These are phyloP conservation scores for Rhinatrema bivittatum DNA, from an alignment of 2,797 vertebrate genomes.

Conservation along the genomic window DNA sequence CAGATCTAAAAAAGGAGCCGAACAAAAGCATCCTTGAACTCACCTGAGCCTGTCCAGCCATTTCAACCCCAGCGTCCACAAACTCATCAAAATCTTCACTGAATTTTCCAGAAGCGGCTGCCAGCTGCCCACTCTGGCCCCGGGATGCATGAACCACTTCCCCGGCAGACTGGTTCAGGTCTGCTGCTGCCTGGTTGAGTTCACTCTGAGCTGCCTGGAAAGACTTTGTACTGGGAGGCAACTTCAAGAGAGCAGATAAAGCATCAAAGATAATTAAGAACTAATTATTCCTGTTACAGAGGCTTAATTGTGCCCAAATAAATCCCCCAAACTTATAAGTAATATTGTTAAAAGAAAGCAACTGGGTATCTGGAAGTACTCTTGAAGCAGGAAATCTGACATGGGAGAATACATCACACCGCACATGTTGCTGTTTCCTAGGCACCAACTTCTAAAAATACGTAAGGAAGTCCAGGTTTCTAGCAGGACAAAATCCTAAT, in stretches of 20 bases:
- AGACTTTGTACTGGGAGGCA: conserved; percentile 86
- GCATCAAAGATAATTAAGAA: not conserved
- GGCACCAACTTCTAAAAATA: no score
- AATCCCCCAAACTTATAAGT: not conserved
- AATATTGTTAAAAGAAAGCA: not conserved
- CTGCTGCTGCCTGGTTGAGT: conserved; percentile 91
- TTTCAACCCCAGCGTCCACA: conserved; percentile 94
- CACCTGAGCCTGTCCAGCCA: conserved; percentile 96
- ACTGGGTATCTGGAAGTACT: no score
- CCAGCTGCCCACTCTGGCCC: conserved; percentile 85
- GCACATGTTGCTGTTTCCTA: no score
- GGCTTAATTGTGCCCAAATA: no score
- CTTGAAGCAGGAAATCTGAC: no score
- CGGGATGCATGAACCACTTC: conserved; percentile 93
- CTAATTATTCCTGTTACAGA: no score
- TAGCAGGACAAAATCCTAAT: no score
- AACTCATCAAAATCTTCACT: conserved; percentile 97
- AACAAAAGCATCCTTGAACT: no score
- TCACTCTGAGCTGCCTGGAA: conserved; percentile 97
- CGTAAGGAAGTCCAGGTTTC: no score
- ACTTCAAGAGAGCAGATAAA: conserved; percentile 44
- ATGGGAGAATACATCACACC: no score
- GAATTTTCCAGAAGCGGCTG: conserved; percentile 91
- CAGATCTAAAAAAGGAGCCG: no score
- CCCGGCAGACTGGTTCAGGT: conserved; percentile 92